Evolutionary conservation across 2,888 invertebrate species (phyloP).

Genomic region (Graphium colonna): DNA sequence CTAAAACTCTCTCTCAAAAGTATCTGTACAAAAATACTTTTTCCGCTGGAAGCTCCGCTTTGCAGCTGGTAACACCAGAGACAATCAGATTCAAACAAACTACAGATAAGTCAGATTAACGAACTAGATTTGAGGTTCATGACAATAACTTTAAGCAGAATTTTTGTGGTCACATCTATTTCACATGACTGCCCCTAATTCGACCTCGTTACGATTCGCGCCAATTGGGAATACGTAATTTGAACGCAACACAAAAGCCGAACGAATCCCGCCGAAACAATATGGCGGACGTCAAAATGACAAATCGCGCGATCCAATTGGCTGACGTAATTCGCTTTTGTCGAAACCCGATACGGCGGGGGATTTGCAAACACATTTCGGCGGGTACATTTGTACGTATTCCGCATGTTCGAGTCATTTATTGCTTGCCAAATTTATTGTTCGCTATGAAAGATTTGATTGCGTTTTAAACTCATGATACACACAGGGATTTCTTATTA

Average conservation of each 20-base stretch:
- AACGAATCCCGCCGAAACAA: constrained; percentile 6
- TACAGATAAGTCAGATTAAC: no score
- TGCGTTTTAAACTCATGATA: no score
- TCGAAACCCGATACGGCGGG: constrained; percentile 6
- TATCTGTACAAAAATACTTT: no score
- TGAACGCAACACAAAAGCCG: background rate
- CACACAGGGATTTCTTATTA: no score
- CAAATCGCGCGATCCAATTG: constrained; percentile 14
- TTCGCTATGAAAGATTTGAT: background rate
- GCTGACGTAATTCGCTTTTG: constrained; percentile 10
- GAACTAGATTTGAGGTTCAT: no score
- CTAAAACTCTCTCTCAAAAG: no score
- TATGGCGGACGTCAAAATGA: constrained; percentile 14
- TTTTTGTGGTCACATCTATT: no score
- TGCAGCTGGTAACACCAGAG: no score
- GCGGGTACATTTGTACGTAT: constrained; percentile 1
- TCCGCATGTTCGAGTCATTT: background rate
- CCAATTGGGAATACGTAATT: background rate
- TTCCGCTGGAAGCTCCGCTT: no score
- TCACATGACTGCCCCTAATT: no score
- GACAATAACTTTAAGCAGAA: no score
- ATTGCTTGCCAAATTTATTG: background rate
- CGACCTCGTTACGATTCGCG: background rate
- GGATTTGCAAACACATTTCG: constrained; percentile 10
- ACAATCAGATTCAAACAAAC: no score